Conservation (phyloP, 2,113 vertebrate genomes). For the Amblyornis subalaris region DNA sequence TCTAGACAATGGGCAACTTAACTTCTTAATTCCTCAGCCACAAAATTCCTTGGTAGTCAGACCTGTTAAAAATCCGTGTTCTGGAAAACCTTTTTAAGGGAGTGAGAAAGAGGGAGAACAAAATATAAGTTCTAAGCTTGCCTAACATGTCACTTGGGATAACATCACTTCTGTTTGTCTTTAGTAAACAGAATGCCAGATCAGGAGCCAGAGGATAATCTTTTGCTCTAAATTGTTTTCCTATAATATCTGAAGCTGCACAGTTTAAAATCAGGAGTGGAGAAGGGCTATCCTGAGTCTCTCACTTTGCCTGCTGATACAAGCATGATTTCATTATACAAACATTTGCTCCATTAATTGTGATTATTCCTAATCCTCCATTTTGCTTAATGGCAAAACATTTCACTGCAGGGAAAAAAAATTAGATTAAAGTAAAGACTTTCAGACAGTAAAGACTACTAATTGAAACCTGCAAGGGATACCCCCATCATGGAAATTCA, state of each 20-base stretch:
- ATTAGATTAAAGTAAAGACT: constrained; percentile 47
- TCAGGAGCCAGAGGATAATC: constrained; percentile 14
- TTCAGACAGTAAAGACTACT: constrained; percentile 14
- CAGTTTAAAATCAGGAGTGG: neutral
- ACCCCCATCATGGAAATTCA: constrained; percentile 1
- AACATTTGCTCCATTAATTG: constrained; percentile 58
- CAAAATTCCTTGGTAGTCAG: neutral
- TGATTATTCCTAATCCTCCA: constrained; percentile 55
- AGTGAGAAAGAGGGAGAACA: neutral
- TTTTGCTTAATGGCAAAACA: constrained; percentile 57
- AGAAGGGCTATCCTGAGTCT: neutral
- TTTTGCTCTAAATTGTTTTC: constrained; percentile 11
- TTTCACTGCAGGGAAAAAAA: constrained; percentile 18
- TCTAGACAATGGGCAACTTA: neutral
- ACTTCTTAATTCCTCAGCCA: neutral
- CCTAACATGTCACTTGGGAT: neutral
- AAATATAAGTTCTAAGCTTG: neutral
- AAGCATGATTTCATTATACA: constrained; percentile 50
- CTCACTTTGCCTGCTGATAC: neutral
- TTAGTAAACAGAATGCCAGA: constrained; percentile 1
- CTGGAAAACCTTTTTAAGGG: neutral
- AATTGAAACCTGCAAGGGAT: constrained; percentile 63
- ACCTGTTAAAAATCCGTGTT: neutral
- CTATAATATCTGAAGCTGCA: neutral
- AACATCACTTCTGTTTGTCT: neutral